These are phyloP conservation scores for Acleris emargana DNA, from an alignment of 2,888 invertebrate genomes.

Conservation along the genomic window DNA sequence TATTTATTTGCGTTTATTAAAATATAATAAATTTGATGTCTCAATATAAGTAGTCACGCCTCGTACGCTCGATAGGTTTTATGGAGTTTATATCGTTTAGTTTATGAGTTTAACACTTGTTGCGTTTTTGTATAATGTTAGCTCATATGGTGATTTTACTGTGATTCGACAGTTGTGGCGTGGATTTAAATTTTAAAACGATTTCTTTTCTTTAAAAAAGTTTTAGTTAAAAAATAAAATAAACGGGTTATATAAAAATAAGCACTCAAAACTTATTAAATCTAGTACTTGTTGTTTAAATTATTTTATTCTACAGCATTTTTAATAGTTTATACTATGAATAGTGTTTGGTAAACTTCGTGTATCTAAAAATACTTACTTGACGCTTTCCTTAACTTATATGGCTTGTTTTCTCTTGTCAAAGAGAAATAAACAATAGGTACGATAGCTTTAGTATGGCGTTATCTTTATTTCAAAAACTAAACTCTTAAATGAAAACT, in stretches of 20 bases:
- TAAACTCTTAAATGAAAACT: not conserved
- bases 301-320: too few species aligned
- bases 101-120: constrained; percentile 46
- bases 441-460: too few species aligned
- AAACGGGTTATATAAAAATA: too few species aligned
- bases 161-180: constrained; percentile 12
- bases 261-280: too few species aligned
- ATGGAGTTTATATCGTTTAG: constrained; percentile 42
- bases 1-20: constrained; percentile 73
- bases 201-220: not conserved
- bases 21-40: constrained; percentile 68
- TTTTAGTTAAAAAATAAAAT: too few species aligned
- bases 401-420: too few species aligned
- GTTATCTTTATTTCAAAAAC: not conserved
- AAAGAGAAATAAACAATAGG: too few species aligned
- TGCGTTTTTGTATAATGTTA: constrained; percentile 18
- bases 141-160: constrained; percentile 14
- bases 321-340: too few species aligned
- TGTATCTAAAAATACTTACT: too few species aligned
- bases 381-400: too few species aligned
- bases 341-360: too few species aligned
- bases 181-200: not conserved
- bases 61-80: constrained; percentile 39
- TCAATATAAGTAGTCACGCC: constrained; percentile 54
- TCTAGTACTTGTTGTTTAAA: too few species aligned